Percentiles rank a stretch among this genome's conserved stretches.
Evolutionary conservation across 1,140 invertebrate genomes (phyloP).

Genomic region (Drosophila nikananu): DNA sequence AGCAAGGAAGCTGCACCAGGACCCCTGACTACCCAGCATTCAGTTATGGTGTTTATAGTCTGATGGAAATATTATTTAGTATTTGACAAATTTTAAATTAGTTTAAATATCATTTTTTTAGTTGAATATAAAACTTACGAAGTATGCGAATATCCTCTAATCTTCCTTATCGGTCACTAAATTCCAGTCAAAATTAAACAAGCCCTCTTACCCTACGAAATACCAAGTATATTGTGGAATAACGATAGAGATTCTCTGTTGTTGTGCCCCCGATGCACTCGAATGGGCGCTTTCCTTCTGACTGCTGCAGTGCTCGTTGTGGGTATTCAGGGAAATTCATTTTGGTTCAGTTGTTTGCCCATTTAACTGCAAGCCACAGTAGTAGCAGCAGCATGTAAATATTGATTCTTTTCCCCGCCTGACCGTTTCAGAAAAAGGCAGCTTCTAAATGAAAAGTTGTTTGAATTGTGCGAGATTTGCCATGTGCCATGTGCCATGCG

Average conservation of each 20-base stretch:
- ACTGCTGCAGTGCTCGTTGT: conserved; percentile 10
- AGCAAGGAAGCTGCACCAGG: not conserved
- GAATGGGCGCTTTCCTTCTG: conserved; percentile 25
- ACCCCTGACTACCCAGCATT: not conserved
- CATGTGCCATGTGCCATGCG: conserved; percentile 3
- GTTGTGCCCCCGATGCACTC: conserved; percentile 32
- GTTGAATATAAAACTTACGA: not conserved
- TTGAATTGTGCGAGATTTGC: conserved; percentile 28
- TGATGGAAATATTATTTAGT: not conserved
- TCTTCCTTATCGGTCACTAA: too few species aligned
- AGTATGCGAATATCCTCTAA: not conserved
- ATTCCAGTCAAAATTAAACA: too few species aligned
- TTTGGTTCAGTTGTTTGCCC: conserved; percentile 60
- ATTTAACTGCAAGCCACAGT: conserved; percentile 62
- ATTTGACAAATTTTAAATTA: not conserved
- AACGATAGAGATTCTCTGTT: conserved; percentile 5
- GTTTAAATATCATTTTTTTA: not conserved
- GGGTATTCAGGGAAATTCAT: conserved; percentile 26
- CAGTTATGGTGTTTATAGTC: not conserved
- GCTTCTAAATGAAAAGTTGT: conserved; percentile 39
- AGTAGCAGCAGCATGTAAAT: conserved; percentile 52
- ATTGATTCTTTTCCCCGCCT: conserved; percentile 61
- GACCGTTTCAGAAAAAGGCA: conserved; percentile 29
- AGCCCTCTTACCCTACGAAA: not conserved
- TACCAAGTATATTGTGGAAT: conserved; percentile 2